Base-by-base conservation (phyloP, 2,797 vertebrate species). In the Peromyscus eremicus region DNA sequence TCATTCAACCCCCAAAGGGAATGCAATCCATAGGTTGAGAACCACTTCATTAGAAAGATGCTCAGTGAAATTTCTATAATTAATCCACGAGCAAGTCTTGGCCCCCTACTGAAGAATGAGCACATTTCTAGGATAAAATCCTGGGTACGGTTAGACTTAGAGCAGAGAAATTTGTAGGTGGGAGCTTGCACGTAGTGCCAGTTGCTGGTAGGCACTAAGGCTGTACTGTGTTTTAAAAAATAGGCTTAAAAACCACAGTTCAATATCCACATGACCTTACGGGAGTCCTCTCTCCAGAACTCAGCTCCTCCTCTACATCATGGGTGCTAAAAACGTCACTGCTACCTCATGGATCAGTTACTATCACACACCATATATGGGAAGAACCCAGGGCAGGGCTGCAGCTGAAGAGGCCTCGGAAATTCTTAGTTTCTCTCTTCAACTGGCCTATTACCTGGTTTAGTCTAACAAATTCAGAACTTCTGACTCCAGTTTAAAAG, bases 391-490 rank as follows among this genome's bases (percentile, higher is more conserved):
- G 55, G 62, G 84, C 34, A 87, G 32, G 12, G 43, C 43, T 80
- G 37, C 14, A 25, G 89, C 46, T 49, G 1, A 91, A 60, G 66
- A 92, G 60, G 25, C 87, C 66, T 94, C 52, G 52, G 34, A 62
- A 95, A 84, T 84, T 34, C 85, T 94, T 75, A 93, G 13, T 94
- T 92, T 85, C n/a, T 23, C 40, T 81, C 86, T 80, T 77, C 43
- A 89, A 85, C 12, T 64, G 32, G 37, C 37, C 12, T 86, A 94
- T 91, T 55, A 81, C 19, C 87, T 91, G 88, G 43, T 25, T 80
- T 89, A 64, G 12, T 88, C 12, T 76, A 94, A 96, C 21, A 95
- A 82, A 94, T 64, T 89, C 46, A 94, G 40, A 94, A 71, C 86
- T 96, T 96, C 75, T 83, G 25, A 90, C 3, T 92, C 52, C 89